Percentiles rank a stretch among this genome's conserved stretches.
These are phyloP conservation scores for Anthophora plumipes DNA, from an alignment of 2,888 invertebrate genomes.

Conservation along the genomic window DNA sequence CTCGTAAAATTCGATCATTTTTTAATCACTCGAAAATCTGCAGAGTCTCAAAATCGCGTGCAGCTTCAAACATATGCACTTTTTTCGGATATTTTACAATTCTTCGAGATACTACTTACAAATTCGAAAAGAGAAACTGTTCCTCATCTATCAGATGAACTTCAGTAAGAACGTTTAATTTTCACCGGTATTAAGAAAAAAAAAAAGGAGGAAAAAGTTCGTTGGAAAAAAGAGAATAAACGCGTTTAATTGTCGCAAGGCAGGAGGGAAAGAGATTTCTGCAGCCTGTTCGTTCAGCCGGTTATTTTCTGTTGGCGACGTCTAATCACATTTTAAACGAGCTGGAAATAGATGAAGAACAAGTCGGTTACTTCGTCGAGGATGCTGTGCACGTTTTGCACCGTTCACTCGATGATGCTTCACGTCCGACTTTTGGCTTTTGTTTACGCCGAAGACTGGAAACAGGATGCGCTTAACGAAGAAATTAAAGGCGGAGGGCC, in stretches of 20 bases:
- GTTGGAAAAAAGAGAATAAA: background rate
- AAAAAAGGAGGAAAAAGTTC: too few relatives aligned
- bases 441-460: conserved; percentile 28
- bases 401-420: conserved; percentile 6
- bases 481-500: conserved; percentile 53
- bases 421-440: conserved; percentile 38
- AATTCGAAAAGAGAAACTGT: too few relatives aligned
- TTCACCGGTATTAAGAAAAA: background rate
- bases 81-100: too few relatives aligned
- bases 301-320: conserved; percentile 40
- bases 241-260: background rate
- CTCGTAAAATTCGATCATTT: too few relatives aligned
- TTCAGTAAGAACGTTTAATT: background rate
- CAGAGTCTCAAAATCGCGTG: too few relatives aligned
- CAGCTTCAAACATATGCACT: too few relatives aligned
- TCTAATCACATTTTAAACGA: conserved; percentile 41
- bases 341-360: conserved; percentile 28
- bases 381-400: conserved; percentile 2
- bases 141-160: too few relatives aligned
- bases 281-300: background rate
- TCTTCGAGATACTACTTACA: too few relatives aligned
- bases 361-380: conserved; percentile 20
- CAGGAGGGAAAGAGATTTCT: conserved; percentile 3
- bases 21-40: too few relatives aligned
- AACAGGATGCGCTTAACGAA: conserved; percentile 55